Conservation (phyloP, 2,113 vertebrate species). For the Progne subis region DNA sequence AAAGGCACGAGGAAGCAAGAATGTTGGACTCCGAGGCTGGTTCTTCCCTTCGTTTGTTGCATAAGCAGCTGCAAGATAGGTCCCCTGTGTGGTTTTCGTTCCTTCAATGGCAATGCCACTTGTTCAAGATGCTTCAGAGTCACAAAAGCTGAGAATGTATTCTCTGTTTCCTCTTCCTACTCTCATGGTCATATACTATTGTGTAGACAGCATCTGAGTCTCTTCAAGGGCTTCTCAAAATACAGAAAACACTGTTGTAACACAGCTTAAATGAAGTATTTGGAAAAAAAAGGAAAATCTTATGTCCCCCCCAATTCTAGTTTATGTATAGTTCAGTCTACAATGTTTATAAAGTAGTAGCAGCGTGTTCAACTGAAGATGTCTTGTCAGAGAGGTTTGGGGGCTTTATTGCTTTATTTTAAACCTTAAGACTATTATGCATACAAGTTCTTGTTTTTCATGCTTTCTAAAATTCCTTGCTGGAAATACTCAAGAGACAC, state of each 20-base stretch:
- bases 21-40: neutral
- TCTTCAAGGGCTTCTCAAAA: neutral
- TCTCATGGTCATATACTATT: neutral
- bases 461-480: neutral
- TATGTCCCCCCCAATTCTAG: neutral
- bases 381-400: neutral
- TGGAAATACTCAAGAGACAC: neutral
- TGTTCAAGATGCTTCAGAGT: neutral
- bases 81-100: neutral
- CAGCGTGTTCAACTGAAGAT: rapidly evolving
- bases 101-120: neutral
- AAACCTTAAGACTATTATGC: neutral
- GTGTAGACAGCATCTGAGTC: neutral
- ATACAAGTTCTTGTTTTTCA: neutral
- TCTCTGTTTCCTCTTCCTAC: neutral
- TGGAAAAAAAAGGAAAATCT: neutral
- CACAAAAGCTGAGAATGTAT: neutral
- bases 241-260: neutral
- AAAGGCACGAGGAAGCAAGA: neutral
- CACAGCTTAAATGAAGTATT: neutral
- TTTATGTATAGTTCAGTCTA: neutral
- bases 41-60: neutral
- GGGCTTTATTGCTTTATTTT: neutral
- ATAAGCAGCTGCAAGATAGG: neutral
- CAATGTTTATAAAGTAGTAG: neutral